Evolutionary conservation across 2,888 invertebrate species (phyloP).

Genomic region (Eubasilissa splendida): DNA sequence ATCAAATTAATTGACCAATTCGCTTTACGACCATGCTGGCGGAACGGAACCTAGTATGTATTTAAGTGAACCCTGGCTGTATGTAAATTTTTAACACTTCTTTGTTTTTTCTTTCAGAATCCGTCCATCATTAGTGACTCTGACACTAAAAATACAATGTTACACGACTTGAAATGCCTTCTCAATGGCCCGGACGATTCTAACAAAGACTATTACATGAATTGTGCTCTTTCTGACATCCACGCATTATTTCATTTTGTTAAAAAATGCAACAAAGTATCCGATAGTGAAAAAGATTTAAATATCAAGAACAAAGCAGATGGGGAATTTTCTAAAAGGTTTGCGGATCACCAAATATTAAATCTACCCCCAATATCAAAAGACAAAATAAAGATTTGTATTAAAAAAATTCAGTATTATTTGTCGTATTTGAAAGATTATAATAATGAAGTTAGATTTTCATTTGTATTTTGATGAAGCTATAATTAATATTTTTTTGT

Average conservation of each 20-base stretch:
- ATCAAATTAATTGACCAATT: too few species aligned
- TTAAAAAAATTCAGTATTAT: conserved; percentile 83
- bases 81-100: too few species aligned
- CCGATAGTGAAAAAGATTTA: conserved; percentile 56
- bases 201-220: conserved; percentile 73
- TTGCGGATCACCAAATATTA: conserved; percentile 71
- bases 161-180: conserved; percentile 75
- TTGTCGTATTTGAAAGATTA: conserved; percentile 69
- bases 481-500: too few species aligned
- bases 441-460: conserved; percentile 22
- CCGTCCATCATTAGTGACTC: conserved; percentile 72
- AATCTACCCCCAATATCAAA: conserved; percentile 70
- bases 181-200: conserved; percentile 74
- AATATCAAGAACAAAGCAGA: conserved; percentile 58
- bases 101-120: conserved; percentile 66
- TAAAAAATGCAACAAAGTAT: conserved; percentile 62
- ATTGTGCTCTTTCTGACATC: conserved; percentile 80
- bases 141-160: conserved; percentile 73
- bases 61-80: too few species aligned
- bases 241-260: conserved; percentile 71
- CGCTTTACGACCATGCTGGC: too few species aligned
- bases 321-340: conserved; percentile 72
- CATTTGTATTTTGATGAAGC: background rate
- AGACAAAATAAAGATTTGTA: conserved; percentile 62
- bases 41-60: too few species aligned